Base-by-base conservation (phyloP, 2,888 invertebrate species). In the Melipona bicolor region DNA sequence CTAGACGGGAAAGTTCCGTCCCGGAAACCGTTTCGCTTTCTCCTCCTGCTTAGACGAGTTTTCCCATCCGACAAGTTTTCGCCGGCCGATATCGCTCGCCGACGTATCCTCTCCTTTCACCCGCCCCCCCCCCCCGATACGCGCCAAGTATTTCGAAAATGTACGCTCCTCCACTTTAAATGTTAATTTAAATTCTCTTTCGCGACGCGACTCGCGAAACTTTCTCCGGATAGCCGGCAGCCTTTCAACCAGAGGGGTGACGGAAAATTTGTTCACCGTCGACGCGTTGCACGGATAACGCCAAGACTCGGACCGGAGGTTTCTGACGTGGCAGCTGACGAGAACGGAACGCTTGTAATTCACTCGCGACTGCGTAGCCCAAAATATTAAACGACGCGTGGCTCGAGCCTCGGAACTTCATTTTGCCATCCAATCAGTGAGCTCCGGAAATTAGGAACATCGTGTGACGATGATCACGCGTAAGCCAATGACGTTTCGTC, bases 21-120 rank as follows among this genome's bases (percentile, higher is more conserved):
- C 52, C 27, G 88, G 79, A 83, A 87, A 81, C 85, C n/a, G 36
- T 36, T 3, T 52, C 69, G 21, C 69, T 78, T 24, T 43, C 67
- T 77, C 77, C 87, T n/a, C 59, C 1, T 81, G 88, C 81, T 85
- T 82, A 79, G 79, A 77, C 81, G 85, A 85, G 85, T 86, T 87
- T 79, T 83, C 83, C 32, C n/a, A 5, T 19, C 52, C 50, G 72
- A 15, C 68, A 77, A 76, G 62, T 83, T 83, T 77, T 56, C 24
- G 56, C 59, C 49, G 61, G 43, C 43, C 65, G 24, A 36, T 56
- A n/a, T 17, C 68, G 61, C n/a, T 15, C 27, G 19, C 36, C 67
- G 32, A 36, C 74, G 74, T 61, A 64, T 65, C 21, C 27, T 36
- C 36, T 59, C 24, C 2, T 24, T 6, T 59, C 21, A n/a, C 50